Base-by-base conservation (phyloP, 2,888 invertebrate species). In the Ectropis crepuscularia region DNA sequence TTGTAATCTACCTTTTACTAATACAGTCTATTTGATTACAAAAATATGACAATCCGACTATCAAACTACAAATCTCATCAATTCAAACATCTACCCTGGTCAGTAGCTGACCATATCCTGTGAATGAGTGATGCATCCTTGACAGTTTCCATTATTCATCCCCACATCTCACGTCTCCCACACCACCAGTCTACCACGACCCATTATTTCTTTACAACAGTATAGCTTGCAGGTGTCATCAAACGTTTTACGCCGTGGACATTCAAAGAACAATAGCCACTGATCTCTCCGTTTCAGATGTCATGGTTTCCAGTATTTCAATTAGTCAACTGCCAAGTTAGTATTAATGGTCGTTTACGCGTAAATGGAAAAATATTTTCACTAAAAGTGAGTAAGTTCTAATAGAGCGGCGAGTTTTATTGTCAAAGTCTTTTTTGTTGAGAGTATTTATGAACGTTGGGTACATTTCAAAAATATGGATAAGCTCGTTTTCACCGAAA, bases 91-190 rank as follows among this genome's bases (percentile, higher is more conserved):
- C 16, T n/a, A n/a, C n/a, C 28, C 12, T 11, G 42, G n/a, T 45
- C 12, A 41, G 41, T 41, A 50, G 28, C 42, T 53, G 48, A 49
- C 53, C 54, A 50, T 11, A 6, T 16, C 42, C 51, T 53, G 57
- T 63, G 38, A 71, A 64, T 63, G 61, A 65, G 62, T 60, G 67
- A 61, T 50, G 63, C 69, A 54, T 58, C 60, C 59, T 16, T 71
- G 78, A 79, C 77, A 74, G 65, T 38, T 65, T 58, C 67, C 74
- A 81, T 80, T 81, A 78, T 60, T 81, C 76, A 80, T 70, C 67
- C 63, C 66, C 70, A 72, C 76, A 69, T 76, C 61, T 70, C 68
- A 72, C 73, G 71, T 63, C 62, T 63, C 62, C 61, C 70, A 65
- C 71, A 67, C 63, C 53, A 65, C 70, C 71, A 69, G 61, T 36